Evolutionary conservation across 2,113 vertebrate genomes (phyloP).

Genomic region (Toxotes chatareus): DNA sequence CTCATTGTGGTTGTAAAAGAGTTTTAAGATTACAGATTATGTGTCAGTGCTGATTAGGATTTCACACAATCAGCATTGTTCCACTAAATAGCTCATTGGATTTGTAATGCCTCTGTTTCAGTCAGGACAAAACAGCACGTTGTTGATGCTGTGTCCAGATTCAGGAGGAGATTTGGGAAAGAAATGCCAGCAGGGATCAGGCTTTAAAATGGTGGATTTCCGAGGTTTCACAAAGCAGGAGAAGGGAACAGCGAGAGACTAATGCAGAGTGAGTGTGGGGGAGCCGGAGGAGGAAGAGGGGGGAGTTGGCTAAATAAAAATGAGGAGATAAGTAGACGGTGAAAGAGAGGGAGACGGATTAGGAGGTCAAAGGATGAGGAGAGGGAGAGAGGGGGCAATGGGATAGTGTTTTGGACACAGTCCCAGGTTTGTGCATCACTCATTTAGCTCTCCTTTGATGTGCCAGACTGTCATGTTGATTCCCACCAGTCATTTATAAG

Average conservation of each 20-base stretch:
- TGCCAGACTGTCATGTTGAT: constrained; percentile 37
- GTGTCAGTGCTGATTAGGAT: constrained; percentile 43
- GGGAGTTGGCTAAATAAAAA: neutral
- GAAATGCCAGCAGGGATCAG: constrained; percentile 68
- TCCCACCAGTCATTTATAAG: constrained; percentile 5
- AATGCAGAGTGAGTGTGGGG: constrained; percentile 31
- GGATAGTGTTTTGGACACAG: constrained; percentile 31
- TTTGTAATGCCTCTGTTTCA: constrained; percentile 37
- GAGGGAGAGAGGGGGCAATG: neutral
- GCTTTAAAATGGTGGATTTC: constrained; percentile 50
- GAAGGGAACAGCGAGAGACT: constrained; percentile 25
- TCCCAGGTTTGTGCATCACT: constrained; percentile 26
- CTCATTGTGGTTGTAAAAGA: constrained; percentile 5
- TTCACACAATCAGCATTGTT: constrained; percentile 53
- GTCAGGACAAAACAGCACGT: constrained; percentile 29
- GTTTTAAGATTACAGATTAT: constrained; percentile 37
- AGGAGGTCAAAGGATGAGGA: constrained; percentile 44
- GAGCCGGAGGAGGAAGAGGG: neutral
- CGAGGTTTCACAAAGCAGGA: constrained; percentile 44
- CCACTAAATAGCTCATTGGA: constrained; percentile 34
- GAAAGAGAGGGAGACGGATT: constrained; percentile 39
- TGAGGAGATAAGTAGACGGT: constrained; percentile 15
- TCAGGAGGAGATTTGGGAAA: constrained; percentile 27
- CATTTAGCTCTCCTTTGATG: constrained; percentile 37
- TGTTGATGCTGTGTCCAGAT: constrained; percentile 34